Evolutionary conservation across 2,797 vertebrate species (phyloP).

Genomic region (Tamandua tetradactyla): DNA sequence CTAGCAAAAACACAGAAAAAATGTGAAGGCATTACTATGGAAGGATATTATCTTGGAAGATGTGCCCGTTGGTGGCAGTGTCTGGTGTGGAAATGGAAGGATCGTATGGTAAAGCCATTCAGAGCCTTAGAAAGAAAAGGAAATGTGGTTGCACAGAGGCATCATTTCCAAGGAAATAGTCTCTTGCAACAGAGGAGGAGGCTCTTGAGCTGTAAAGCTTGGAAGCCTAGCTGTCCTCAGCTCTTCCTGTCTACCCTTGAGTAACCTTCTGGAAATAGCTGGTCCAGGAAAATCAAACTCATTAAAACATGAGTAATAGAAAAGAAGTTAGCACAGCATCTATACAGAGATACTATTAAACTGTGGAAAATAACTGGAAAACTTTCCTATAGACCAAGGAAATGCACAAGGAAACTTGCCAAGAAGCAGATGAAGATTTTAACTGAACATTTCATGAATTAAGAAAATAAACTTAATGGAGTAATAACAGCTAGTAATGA

Average conservation of each 20-base stretch:
- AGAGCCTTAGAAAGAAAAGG: background rate
- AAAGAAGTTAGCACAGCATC: background rate
- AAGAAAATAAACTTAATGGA: background rate
- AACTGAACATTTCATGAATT: background rate
- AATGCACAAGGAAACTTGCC: background rate
- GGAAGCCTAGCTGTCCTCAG: background rate
- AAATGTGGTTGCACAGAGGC: background rate
- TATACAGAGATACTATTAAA: background rate
- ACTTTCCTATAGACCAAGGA: background rate
- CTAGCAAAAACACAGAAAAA: background rate
- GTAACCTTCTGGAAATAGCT: background rate
- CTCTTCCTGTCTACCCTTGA: background rate
- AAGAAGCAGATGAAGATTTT: slow-evolving; percentile 37
- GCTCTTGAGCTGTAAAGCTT: background rate
- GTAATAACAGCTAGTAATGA: background rate
- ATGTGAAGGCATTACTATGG: background rate
- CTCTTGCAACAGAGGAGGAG: background rate
- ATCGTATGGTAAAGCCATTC: background rate
- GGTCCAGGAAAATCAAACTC: slow-evolving; percentile 36
- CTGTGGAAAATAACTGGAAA: background rate
- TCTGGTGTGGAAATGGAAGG: background rate
- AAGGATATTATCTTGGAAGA: background rate
- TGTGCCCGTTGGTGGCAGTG: background rate
- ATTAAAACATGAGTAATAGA: slow-evolving; percentile 24
- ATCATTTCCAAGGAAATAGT: background rate